Base-by-base conservation (phyloP, 2,888 invertebrate genomes). In the Steromphala cineraria region DNA sequence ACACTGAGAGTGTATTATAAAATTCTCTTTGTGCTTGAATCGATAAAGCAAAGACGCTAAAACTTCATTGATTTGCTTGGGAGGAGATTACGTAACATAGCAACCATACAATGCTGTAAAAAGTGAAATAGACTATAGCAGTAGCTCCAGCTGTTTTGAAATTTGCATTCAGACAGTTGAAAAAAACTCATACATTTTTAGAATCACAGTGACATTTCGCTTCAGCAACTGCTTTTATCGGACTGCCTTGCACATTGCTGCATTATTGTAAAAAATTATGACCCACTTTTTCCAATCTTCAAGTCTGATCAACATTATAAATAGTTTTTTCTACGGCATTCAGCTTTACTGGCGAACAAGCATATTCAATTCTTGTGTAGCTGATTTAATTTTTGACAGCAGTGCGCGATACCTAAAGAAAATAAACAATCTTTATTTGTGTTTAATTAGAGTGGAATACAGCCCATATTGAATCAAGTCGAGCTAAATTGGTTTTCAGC, bases 381-480 rank as follows among this genome's bases (percentile, higher is more conserved):
- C 36, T 74, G 71, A 40, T 40, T 40, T 40, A 40, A 40, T 74
- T 36, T 74, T 74, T 74, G 71, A 36, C 71, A 46, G 28, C 24
- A 40, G 67, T 36, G 46, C 55, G 46, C 46, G 67, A 71, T 79
- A 67, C 67, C 31, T 21, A 52, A 31, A 53, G 46, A 71, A 79
- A 79, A 79, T 79, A 79, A 79, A 79, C 79, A 79, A 17, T 67
- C 40, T 67, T 79, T 79, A 71, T 79, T 79, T 71, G 67, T 67
- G 67, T 79, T 79, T 79, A 79, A 79, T 79, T 79, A 79, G 46
- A 71, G 52, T 52, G 62, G 79, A 67, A 79, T 79, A 53, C 52
- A 62, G 52, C 52, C 55, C 40, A 62, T 56, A 62, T 78, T 78
- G 46, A 21, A 52, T 17, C 55, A 31, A 36, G 31, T 19, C 36